Base-by-base conservation (phyloP, 1,140 invertebrate species). In the Micrasema longulum region DNA sequence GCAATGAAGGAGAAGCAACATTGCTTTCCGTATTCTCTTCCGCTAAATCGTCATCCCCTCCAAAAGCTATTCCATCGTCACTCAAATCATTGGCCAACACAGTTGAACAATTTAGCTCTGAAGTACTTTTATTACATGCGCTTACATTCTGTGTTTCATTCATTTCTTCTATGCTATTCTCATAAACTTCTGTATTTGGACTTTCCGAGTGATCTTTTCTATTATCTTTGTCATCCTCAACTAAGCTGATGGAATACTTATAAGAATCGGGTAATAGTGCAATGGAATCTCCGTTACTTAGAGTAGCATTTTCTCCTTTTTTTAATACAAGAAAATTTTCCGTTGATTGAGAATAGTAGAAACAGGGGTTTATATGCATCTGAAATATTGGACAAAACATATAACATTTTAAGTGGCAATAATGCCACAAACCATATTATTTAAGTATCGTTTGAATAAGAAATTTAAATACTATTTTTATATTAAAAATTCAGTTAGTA, bases 281-380 rank as follows among this genome's bases (percentile, higher is more conserved):
- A 35, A 69, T 69, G 11, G 31, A 22, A 31, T 69, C 66, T 36
- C 50, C 50, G 11, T 23, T 35, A 7, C 41, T 55, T 16, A 69
- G 14, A 12, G 47, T 7, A 2, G 12, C 11, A 4, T 69, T 23
- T 23, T 57, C 50, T 31, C 66, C 52, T 38, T 52, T 55, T n/a
- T 57, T 41, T 31, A 55, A 64, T 26, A 64, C 22, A 9, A 55
- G n/a, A 18, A 16, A 41, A 16, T 16, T 45, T 23, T 22, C 23
- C 16, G 31, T 5, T 35, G 23, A 22, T 26, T 12, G 1, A 52
- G 10, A 12, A 38, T 9, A 31, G 20, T 47, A 60, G 52, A 57
- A 69, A 45, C 50, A 45, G 9, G 50, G 53, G 41, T 69, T 69
- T 31, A 45, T 12, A 10, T 69, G 66, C n/a, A n/a, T 57, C 66